Base-by-base conservation (phyloP, 2,113 vertebrate species). In the Neogale vison region DNA sequence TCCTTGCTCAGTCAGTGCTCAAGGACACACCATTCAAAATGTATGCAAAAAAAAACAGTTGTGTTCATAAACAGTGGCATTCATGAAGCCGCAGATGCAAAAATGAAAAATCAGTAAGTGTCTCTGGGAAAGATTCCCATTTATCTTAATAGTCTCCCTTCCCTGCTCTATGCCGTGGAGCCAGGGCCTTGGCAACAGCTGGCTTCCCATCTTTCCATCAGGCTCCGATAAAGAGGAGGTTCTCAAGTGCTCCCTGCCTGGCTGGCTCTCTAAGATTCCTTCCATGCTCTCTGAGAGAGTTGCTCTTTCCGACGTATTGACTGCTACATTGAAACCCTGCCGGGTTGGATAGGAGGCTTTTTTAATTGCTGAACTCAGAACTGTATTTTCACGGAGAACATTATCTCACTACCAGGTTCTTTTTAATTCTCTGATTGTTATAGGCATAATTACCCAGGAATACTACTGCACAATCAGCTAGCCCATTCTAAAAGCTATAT, bases 381-480 rank as follows among this genome's bases (percentile, higher is more conserved):
- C 42, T 91, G 1, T n/a, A 88, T 87, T 89, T 93, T 95, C 89
- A 88, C 29, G 47, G 34, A 80, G 59, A 93, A 76, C 26, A 85
- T 84, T 63, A 79, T 77, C 21, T 87, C 7, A 26, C 13, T 71
- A 81, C 65, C 24, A 61, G 69, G 67, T 74, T 91, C 23, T 84
- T 57, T 88, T 79, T 11, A 89, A 74, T 65, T 76, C 31, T 67
- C 57, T 74, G 47, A 84, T 90, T 92, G 67, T 69, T 83, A 86
- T 1, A 59, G 45, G 45, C 63, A 85, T 94, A 77, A 94, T 82
- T 88, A 74, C 14, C 36, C 26, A 57, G 67, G 23, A 87, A 81
- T n/a, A 50, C 17, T 24, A 74, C 36, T 14, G n/a, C 15, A 20
- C 18, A 77, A 72, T 79, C n/a, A 88, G 55, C 45, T 36, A 69